Conservation (phyloP, 2,113 vertebrate species). For the Aldabrachelys gigantea region DNA sequence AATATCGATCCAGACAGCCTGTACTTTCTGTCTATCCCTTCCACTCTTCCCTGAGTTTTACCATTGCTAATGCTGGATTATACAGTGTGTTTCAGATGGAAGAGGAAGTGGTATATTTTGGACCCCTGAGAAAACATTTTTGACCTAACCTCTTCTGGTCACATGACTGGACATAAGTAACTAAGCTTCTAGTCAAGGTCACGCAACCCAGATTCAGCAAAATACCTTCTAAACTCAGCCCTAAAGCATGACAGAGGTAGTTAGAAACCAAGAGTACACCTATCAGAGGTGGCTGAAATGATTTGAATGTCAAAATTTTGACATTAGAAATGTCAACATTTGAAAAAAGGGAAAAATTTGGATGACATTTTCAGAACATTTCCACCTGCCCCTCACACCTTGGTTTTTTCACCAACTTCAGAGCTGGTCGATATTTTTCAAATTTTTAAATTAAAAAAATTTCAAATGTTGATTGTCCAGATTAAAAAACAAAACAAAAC, state of each 20-base stretch:
- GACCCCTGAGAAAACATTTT: rapidly evolving
- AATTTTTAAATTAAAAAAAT: not conserved
- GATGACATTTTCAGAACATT: not conserved
- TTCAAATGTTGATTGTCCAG: not conserved
- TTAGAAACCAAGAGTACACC: not conserved
- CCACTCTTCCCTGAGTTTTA: not conserved
- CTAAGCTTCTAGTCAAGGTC: not conserved
- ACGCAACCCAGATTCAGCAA: not conserved
- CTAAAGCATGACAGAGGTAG: not conserved
- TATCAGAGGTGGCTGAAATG: not conserved
- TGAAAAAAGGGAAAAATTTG: not conserved
- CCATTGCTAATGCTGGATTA: not conserved
- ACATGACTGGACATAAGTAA: not conserved
- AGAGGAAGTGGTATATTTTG: not conserved
- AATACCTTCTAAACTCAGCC: conserved; percentile 8
- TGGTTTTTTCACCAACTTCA: not conserved
- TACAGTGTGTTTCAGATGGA: not conserved
- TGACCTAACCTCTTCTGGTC: not conserved
- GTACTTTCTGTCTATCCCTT: not conserved
- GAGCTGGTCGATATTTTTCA: not conserved
- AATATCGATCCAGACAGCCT: conserved; percentile 2
- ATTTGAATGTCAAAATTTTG: not conserved
- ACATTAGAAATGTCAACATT: not conserved
- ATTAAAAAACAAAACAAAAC: not conserved
- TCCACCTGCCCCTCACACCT: not conserved